Percentiles rank a stretch among this genome's conserved stretches.
These are phyloP conservation scores for Tenthredo scrophulariae DNA, from an alignment of 2,888 invertebrate genomes.

Conservation along the genomic window DNA sequence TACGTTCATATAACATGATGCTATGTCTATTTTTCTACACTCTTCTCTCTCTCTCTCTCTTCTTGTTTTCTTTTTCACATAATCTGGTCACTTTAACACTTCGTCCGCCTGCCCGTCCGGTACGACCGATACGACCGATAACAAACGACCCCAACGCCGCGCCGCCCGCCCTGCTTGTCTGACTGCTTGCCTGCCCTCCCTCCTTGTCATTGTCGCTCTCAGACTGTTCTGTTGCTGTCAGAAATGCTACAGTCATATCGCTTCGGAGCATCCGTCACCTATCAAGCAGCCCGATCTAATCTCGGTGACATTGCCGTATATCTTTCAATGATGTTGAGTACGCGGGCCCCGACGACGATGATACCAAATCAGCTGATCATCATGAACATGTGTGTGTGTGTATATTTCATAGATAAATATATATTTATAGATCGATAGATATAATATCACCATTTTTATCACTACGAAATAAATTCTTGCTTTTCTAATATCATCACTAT, in stretches of 20 bases:
- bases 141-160: slow-evolving; percentile 27
- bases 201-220: background rate
- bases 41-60: background rate
- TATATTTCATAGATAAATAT: background rate
- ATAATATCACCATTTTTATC: background rate
- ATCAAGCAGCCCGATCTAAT: slow-evolving; percentile 59
- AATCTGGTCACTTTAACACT: slow-evolving; percentile 4
- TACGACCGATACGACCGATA: slow-evolving; percentile 43
- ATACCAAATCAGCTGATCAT: slow-evolving; percentile 11
- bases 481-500: background rate
- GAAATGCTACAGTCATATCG: background rate
- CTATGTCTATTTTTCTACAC: background rate
- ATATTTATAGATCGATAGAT: background rate
- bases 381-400: background rate
- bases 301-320: slow-evolving; percentile 63
- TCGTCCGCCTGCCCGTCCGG: background rate
- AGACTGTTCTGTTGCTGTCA: background rate
- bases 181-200: background rate
- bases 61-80: background rate
- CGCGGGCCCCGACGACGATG: background rate
- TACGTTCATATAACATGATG: background rate
- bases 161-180: background rate
- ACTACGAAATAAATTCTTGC: background rate
- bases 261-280: slow-evolving; percentile 25
- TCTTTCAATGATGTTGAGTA: slow-evolving; percentile 24